phyloP scores from a whole-genome alignment of 2,113 vertebrate species.

The Carettochelys insculpta region DNA sequence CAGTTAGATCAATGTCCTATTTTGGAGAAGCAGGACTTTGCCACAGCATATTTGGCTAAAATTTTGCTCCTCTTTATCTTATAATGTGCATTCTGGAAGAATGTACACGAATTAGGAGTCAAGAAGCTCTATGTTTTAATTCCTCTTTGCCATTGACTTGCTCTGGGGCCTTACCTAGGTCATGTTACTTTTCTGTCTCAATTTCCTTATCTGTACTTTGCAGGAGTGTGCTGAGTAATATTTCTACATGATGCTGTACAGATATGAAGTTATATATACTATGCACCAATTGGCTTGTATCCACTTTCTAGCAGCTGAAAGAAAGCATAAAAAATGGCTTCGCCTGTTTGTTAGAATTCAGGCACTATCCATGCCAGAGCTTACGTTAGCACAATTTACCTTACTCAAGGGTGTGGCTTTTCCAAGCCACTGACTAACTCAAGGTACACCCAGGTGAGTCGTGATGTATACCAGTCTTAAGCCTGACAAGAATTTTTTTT shows the following conservation, averaged over 20 bases:
- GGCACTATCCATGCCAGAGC: too few relatives aligned
- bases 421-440: too few relatives aligned
- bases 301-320: too few relatives aligned
- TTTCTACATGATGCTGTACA: neutral
- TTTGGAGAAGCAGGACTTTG: conserved; percentile 38
- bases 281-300: neutral
- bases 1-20: conserved; percentile 30
- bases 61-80: conserved; percentile 33
- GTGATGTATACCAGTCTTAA: neutral
- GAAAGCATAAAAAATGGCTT: too few relatives aligned
- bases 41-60: neutral
- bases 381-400: too few relatives aligned
- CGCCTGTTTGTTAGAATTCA: too few relatives aligned
- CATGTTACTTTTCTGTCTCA: conserved; percentile 42
- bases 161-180: conserved; percentile 59
- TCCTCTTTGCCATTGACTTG: conserved; percentile 56
- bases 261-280: neutral
- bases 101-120: conserved; percentile 45
- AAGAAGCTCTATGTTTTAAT: conserved; percentile 3
- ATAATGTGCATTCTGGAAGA: conserved; percentile 25
- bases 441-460: too few relatives aligned
- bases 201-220: neutral
- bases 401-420: too few relatives aligned
- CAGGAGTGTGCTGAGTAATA: conserved; percentile 3
- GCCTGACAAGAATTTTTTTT: neutral